Conservation (phyloP, 2,888 invertebrate genomes). For the Protodeltote pygarga region DNA sequence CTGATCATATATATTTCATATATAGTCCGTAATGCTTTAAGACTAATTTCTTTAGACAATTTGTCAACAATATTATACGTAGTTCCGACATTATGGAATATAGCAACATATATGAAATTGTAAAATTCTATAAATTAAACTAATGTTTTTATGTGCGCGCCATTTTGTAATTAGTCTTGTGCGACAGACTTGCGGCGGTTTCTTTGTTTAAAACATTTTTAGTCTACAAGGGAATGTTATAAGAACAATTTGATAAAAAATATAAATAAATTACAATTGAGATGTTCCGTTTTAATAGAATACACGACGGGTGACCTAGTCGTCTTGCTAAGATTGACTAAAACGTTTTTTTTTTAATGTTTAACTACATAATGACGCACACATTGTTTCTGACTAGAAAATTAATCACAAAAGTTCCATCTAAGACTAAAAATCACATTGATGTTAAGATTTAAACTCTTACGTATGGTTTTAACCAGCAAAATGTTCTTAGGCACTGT, state of each 20-base stretch:
- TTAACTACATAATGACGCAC: slow-evolving; percentile 40
- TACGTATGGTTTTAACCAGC: slow-evolving; percentile 30
- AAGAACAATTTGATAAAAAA: too few species aligned
- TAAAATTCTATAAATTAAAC: slow-evolving; percentile 54
- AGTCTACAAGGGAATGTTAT: slow-evolving; percentile 22
- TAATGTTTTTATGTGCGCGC: slow-evolving; percentile 35
- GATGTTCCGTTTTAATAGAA: not conserved
- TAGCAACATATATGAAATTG: slow-evolving; percentile 59
- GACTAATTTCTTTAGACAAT: slow-evolving; percentile 66
- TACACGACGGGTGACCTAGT: slow-evolving; percentile 18
- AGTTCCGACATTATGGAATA: slow-evolving; percentile 52
- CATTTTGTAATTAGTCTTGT: slow-evolving; percentile 39
- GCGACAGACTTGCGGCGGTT: not conserved
- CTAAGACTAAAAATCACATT: slow-evolving; percentile 52
- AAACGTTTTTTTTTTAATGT: not conserved
- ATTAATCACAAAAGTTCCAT: slow-evolving; percentile 54
- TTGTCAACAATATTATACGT: slow-evolving; percentile 67
- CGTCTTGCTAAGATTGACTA: slow-evolving; percentile 19
- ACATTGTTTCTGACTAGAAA: slow-evolving; percentile 59
- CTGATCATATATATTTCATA: slow-evolving; percentile 46
- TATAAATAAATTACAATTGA: too few species aligned
- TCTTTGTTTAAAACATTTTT: slow-evolving; percentile 1
- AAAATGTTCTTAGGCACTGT: slow-evolving; percentile 55
- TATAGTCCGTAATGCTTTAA: slow-evolving; percentile 59
- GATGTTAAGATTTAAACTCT: slow-evolving; percentile 32